These are phyloP conservation scores for Diorhabda sublineata DNA, from an alignment of 1,140 invertebrate species.

Conservation along the genomic window DNA sequence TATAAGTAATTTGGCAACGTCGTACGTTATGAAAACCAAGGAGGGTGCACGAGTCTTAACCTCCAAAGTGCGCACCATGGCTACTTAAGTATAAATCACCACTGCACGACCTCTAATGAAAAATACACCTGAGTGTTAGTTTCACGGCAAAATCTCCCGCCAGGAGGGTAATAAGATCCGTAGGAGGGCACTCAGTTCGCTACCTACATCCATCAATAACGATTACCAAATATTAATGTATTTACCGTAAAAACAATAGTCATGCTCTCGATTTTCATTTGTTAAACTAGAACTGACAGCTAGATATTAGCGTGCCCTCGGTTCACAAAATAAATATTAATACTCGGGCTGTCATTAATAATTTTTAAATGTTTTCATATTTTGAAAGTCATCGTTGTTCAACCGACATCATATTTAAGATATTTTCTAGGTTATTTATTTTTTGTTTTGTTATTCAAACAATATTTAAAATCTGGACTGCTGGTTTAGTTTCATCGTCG, in stretches of 20 bases:
- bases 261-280: constrained; percentile 23
- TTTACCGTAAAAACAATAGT: constrained; percentile 25
- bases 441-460: too few relatives aligned
- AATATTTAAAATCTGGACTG: too few relatives aligned
- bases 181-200: constrained; percentile 32
- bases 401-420: neutral
- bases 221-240: constrained; percentile 34
- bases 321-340: constrained; percentile 9
- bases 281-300: constrained; percentile 21
- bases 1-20: neutral
- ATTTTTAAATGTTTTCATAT: neutral
- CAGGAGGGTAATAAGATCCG: constrained; percentile 38
- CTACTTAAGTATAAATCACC: constrained; percentile 30
- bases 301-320: constrained; percentile 13
- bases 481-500: too few relatives aligned
- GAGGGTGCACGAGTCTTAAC: constrained; percentile 19
- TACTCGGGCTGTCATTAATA: neutral
- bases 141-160: constrained; percentile 35
- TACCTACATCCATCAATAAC: constrained; percentile 42
- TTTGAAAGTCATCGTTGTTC: neutral
- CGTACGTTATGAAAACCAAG: neutral
- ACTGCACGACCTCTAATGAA: constrained; percentile 32
- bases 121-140: constrained; percentile 34
- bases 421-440: too few relatives aligned
- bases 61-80: constrained; percentile 23